Percentiles rank a stretch among this genome's conserved stretches.
phyloP scores from a whole-genome alignment of 2,888 invertebrate genomes.

The Coleophora deauratella region DNA sequence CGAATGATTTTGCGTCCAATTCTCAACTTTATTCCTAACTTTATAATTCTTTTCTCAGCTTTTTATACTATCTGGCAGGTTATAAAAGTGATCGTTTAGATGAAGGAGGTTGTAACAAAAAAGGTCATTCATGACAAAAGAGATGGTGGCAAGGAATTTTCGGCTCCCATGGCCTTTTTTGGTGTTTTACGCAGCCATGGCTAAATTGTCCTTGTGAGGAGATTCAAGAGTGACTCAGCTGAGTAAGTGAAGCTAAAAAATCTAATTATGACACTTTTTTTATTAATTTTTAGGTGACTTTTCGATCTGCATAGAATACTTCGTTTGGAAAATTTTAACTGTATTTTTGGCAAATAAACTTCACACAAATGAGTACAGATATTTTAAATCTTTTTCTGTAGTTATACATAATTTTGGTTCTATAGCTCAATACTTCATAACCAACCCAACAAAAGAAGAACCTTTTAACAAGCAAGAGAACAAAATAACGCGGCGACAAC shows the following conservation, averaged over 20 bases:
- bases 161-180: constrained; percentile 62
- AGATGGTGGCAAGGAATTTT: constrained; percentile 49
- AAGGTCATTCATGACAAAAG: constrained; percentile 35
- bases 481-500: constrained; percentile 20
- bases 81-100: constrained; percentile 27
- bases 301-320: too few relatives aligned
- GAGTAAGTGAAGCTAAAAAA: not conserved
- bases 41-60: constrained; percentile 15
- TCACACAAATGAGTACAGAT: too few relatives aligned
- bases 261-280: too few relatives aligned
- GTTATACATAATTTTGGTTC: too few relatives aligned
- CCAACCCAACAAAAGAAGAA: too few relatives aligned
- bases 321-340: too few relatives aligned
- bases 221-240: constrained; percentile 40
- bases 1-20: constrained; percentile 21
- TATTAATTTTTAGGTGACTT: too few relatives aligned
- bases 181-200: constrained; percentile 47
- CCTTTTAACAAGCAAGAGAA: not conserved
- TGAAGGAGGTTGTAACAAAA: constrained; percentile 35
- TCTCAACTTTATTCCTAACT: constrained; percentile 26
- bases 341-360: too few relatives aligned
- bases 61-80: constrained; percentile 18
- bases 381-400: too few relatives aligned
- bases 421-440: too few relatives aligned
- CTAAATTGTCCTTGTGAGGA: constrained; percentile 53